These are phyloP conservation scores for Psettodes erumei DNA, from an alignment of 2,113 vertebrate species.

Conservation along the genomic window DNA sequence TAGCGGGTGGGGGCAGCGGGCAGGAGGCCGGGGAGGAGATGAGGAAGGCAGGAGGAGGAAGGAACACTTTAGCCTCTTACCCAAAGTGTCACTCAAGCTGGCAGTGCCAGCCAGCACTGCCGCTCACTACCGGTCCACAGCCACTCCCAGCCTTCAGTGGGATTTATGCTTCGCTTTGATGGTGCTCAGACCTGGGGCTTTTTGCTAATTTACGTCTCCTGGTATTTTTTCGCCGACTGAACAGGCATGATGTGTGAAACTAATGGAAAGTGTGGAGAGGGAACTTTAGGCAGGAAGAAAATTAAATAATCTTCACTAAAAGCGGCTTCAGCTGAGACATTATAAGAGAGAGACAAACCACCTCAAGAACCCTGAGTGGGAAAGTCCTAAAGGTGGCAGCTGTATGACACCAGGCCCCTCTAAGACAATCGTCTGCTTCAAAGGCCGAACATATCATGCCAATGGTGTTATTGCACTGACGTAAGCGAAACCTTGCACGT, in stretches of 20 bases:
- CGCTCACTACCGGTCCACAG: conserved; percentile 30
- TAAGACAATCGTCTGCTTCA: too few species aligned
- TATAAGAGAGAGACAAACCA: too few species aligned
- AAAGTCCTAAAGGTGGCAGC: too few species aligned
- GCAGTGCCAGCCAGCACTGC: conserved; percentile 38
- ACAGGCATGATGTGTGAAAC: conserved; percentile 11
- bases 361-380: too few species aligned
- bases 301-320: background rate
- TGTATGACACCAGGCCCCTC: too few species aligned
- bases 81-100: conserved; percentile 59
- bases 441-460: too few species aligned
- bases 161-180: conserved; percentile 53
- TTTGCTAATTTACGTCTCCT: conserved; percentile 29
- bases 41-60: conserved; percentile 52
- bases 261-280: conserved; percentile 5
- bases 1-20: conserved; percentile 29
- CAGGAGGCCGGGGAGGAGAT: conserved; percentile 32
- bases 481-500: too few species aligned
- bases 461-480: too few species aligned
- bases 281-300: background rate
- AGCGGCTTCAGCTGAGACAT: too few species aligned
- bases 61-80: conserved; percentile 64
- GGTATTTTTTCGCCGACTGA: conserved; percentile 23
- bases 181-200: conserved; percentile 28
- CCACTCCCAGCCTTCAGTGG: conserved; percentile 44